phyloP scores from a whole-genome alignment of 2,113 vertebrate genomes.

The Rhinoderma darwinii region DNA sequence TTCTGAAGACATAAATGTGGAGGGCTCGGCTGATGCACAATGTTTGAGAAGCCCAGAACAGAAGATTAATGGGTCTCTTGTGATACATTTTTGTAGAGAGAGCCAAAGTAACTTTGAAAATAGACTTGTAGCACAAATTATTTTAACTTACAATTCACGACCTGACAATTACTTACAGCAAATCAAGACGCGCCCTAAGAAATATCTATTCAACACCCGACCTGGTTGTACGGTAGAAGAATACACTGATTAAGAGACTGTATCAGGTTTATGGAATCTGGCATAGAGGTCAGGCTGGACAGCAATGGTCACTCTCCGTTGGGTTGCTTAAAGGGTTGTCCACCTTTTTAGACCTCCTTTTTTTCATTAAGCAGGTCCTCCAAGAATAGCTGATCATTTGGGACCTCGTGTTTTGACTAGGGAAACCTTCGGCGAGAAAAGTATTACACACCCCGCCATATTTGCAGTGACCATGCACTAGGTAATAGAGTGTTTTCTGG shows the following conservation, averaged over 20 bases:
- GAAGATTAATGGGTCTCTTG: conserved; percentile 31
- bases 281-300: neutral
- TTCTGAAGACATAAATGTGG: conserved; percentile 29
- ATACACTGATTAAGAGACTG: neutral
- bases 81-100: conserved; percentile 10
- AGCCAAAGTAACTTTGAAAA: conserved; percentile 36
- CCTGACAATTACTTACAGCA: neutral
- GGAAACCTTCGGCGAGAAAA: too few species aligned
- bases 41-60: conserved; percentile 9
- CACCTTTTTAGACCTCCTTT: neutral
- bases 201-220: neutral
- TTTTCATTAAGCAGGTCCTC: neutral
- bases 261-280: neutral
- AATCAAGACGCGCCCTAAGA: too few species aligned
- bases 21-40: conserved; percentile 13
- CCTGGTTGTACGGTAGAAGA: neutral
- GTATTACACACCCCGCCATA: too few species aligned
- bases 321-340: neutral
- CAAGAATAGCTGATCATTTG: too few species aligned
- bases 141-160: neutral
- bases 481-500: neutral
- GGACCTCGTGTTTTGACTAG: too few species aligned
- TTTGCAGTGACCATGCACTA: too few species aligned
- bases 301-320: neutral
- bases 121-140: conserved; percentile 7